These are phyloP conservation scores for Sula dactylatra DNA, from an alignment of 2,113 vertebrate genomes.

Conservation along the genomic window DNA sequence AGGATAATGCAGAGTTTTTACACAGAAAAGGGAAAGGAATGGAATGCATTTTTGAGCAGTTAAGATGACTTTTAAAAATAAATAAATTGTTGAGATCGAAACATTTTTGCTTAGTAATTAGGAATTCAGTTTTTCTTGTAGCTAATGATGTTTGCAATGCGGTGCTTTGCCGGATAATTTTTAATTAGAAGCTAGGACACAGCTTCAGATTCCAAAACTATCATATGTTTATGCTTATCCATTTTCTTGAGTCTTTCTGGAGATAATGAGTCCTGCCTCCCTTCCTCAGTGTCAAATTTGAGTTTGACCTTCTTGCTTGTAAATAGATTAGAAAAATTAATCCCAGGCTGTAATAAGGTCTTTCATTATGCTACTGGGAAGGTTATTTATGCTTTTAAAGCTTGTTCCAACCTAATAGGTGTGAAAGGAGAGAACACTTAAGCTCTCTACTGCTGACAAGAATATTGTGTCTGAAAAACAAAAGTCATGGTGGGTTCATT, in stretches of 20 bases:
- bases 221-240: neutral
- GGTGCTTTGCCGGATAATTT: neutral
- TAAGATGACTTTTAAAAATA: neutral
- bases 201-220: neutral
- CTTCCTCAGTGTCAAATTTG: neutral
- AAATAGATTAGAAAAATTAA: constrained; percentile 46
- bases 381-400: neutral
- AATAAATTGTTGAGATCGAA: neutral
- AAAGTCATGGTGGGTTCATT: neutral
- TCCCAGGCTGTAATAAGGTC: neutral
- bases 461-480: neutral
- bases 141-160: neutral
- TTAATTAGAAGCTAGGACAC: neutral
- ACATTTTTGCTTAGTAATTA: neutral
- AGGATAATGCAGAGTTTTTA: neutral
- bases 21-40: neutral
- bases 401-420: constrained; percentile 13
- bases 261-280: constrained; percentile 22
- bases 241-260: neutral
- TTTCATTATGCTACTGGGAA: neutral
- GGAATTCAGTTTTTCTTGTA: neutral
- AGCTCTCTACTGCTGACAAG: neutral
- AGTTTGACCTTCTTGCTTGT: constrained; percentile 8
- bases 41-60: rapidly evolving
- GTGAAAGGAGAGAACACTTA: neutral